Percentiles rank a stretch among this genome's conserved stretches.
These are phyloP conservation scores for Anodontia alba DNA, from an alignment of 2,888 invertebrate species.

Conservation along the genomic window DNA sequence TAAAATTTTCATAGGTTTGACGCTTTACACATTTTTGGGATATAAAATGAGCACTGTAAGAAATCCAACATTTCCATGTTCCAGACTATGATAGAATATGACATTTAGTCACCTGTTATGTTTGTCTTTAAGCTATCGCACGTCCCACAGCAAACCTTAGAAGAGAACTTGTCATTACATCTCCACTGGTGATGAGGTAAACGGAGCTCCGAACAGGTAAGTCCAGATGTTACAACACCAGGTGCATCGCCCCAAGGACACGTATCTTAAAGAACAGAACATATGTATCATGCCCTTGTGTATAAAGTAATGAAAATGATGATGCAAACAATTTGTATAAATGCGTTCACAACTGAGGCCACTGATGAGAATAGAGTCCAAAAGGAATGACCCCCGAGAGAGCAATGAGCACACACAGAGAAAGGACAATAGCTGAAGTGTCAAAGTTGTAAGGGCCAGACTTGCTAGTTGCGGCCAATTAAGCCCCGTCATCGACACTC, in stretches of 20 bases:
- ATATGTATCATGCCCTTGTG: neutral
- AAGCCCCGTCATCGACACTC: too few species aligned
- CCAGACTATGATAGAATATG: too few species aligned
- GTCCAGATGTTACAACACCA: slow-evolving; percentile 39
- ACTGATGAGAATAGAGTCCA: too few species aligned
- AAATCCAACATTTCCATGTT: too few species aligned
- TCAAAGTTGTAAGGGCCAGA: too few species aligned
- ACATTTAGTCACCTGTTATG: slow-evolving; percentile 34
- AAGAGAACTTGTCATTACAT: slow-evolving; percentile 49
- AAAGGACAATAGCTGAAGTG: too few species aligned
- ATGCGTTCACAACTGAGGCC: neutral
- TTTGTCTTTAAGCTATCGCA: slow-evolving; percentile 43
- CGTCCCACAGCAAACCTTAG: slow-evolving; percentile 49
- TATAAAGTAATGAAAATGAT: neutral
- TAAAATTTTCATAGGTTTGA: too few species aligned
- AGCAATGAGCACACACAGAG: too few species aligned
- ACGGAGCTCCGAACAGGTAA: slow-evolving; percentile 43
- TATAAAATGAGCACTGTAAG: too few species aligned
- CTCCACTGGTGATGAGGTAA: slow-evolving; percentile 51
- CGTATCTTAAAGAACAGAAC: slow-evolving; percentile 30
- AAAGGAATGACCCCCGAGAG: too few species aligned
- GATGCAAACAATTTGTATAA: neutral
- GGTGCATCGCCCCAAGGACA: slow-evolving; percentile 56
- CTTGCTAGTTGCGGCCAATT: too few species aligned
- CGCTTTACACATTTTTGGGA: too few species aligned